Conservation (phyloP, 2,113 vertebrate genomes). For the Rafetus swinhoei region DNA sequence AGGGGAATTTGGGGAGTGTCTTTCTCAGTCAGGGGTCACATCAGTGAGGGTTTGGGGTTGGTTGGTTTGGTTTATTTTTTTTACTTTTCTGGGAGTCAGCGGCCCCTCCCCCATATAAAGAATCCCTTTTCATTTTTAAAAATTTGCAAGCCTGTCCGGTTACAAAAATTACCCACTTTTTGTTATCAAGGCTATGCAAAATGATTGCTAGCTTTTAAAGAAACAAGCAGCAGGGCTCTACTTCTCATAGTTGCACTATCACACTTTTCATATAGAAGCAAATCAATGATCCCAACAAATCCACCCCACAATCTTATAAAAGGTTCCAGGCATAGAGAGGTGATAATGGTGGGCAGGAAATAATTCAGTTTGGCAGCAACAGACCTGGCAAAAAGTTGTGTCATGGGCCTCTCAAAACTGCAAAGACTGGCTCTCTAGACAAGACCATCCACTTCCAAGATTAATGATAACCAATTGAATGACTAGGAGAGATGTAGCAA, state of each 20-base stretch:
- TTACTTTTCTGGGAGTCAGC: too few species aligned
- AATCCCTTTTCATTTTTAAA: conserved; percentile 17
- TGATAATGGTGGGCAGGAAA: rapidly evolving
- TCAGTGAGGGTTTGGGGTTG: too few species aligned
- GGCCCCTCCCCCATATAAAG: background rate
- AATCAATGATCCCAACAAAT: background rate
- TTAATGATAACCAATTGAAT: background rate
- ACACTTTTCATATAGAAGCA: background rate
- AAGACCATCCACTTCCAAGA: background rate
- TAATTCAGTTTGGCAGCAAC: background rate
- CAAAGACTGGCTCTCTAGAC: background rate
- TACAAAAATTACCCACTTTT: conserved; percentile 16
- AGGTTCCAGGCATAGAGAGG: background rate
- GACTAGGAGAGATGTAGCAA: background rate
- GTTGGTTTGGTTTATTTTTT: too few species aligned
- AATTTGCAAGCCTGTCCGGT: background rate
- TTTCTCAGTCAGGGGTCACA: too few species aligned
- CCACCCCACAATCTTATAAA: background rate
- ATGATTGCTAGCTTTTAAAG: background rate
- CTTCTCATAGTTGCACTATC: background rate
- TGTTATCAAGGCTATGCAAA: background rate
- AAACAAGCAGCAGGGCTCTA: background rate
- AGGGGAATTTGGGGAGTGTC: too few species aligned
- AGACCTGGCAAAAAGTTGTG: background rate
- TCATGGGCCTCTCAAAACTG: background rate